phyloP scores from a whole-genome alignment of 1,140 invertebrate species.

The Campoletis sonorensis region DNA sequence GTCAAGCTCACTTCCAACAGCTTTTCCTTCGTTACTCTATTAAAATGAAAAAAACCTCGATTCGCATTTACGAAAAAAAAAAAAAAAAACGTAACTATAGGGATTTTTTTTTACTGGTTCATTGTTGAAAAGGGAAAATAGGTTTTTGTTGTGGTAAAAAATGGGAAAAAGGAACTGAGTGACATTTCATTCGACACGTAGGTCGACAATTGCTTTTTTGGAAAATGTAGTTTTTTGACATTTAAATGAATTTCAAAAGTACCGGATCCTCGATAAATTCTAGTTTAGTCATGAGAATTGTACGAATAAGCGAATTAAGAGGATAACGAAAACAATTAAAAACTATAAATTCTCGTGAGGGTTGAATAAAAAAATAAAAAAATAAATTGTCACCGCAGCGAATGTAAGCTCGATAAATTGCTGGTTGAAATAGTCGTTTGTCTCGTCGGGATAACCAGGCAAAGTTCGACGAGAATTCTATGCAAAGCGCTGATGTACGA shows the following conservation, averaged over 20 bases:
- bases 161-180: background rate
- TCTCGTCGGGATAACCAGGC: background rate
- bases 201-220: no score
- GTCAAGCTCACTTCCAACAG: conserved; percentile 14
- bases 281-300: background rate
- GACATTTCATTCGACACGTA: background rate
- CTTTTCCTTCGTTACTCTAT: background rate
- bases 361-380: conserved; percentile 8
- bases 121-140: no score
- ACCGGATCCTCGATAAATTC: no score
- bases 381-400: background rate
- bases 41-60: conserved; percentile 19
- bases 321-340: conserved; percentile 26
- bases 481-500: background rate
- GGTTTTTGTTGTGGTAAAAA: no score
- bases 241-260: no score
- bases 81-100: background rate
- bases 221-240: no score
- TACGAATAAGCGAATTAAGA: background rate
- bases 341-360: background rate
- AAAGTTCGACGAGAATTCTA: conserved; percentile 4
- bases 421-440: background rate
- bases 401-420: conserved; percentile 2
- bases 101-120: no score
- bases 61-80: conserved; percentile 21